phyloP scores from a whole-genome alignment of 2,797 vertebrate genomes.

The Manis javanica region DNA sequence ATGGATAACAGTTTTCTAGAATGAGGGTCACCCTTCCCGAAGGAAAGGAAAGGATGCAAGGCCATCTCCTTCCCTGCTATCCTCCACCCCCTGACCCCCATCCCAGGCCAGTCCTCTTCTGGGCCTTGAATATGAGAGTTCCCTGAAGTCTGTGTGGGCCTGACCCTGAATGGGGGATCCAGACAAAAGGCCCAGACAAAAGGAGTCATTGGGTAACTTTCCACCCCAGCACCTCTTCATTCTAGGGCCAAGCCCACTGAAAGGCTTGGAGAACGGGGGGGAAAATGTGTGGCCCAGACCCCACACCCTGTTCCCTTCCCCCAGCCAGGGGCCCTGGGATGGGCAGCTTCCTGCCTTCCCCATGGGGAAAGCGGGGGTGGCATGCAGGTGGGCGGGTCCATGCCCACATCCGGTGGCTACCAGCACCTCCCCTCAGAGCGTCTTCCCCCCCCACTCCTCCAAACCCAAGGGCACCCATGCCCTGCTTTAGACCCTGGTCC shows the following conservation, averaged over 20 bases:
- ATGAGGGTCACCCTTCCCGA: not conserved
- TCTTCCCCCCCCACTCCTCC: constrained; percentile 12
- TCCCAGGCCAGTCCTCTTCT: not conserved
- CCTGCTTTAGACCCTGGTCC: not conserved
- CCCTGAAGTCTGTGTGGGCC: not conserved
- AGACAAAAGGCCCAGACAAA: not conserved
- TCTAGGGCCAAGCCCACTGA: not conserved
- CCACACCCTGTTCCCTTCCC: constrained; percentile 29
- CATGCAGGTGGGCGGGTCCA: constrained; percentile 74
- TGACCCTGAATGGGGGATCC: not conserved
- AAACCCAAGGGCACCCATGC: not conserved
- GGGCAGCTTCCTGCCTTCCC: constrained; percentile 81
- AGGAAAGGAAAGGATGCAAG: not conserved
- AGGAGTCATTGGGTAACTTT: not conserved
- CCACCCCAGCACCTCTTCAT: not conserved
- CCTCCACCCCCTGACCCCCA: not conserved
- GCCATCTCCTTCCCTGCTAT: not conserved
- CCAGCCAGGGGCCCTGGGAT: constrained; percentile 52
- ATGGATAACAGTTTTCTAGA: not conserved
- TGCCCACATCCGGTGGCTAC: constrained; percentile 80
- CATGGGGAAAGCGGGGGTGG: constrained; percentile 79
- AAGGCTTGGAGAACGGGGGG: not conserved
- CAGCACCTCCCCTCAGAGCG: constrained; percentile 50
- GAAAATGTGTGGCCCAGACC: not conserved
- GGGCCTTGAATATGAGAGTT: not conserved